Evolutionary conservation across 2,888 invertebrate genomes (phyloP).

Genomic region (Alcis repandata): DNA sequence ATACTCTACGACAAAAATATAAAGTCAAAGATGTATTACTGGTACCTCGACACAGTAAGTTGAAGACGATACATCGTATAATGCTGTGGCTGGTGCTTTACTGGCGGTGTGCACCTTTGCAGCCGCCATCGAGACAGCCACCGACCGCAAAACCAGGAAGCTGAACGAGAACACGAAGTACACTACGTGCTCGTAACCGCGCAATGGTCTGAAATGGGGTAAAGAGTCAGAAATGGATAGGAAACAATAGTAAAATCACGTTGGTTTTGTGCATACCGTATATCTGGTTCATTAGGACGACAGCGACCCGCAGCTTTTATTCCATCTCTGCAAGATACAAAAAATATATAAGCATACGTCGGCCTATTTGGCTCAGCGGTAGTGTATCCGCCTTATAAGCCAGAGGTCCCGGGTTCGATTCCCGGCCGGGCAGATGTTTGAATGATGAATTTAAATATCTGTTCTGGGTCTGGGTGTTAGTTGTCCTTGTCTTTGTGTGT

Average conservation of each 20-base stretch:
- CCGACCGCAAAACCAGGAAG: constrained; percentile 86
- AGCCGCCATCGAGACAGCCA: constrained; percentile 86
- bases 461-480: too few species aligned
- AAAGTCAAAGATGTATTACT: constrained; percentile 8
- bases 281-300: constrained; percentile 40
- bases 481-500: too few species aligned
- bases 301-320: constrained; percentile 58
- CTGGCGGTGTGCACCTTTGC: constrained; percentile 86
- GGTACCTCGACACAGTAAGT: constrained; percentile 88
- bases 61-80: constrained; percentile 87
- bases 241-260: background rate
- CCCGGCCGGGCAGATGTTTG: too few species aligned
- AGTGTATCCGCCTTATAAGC: too few species aligned
- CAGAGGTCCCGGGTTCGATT: too few species aligned
- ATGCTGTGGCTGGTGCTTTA: constrained; percentile 77
- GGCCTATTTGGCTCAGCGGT: too few species aligned
- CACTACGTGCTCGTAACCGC: constrained; percentile 82
- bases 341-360: too few species aligned
- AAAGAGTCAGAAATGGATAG: constrained; percentile 13
- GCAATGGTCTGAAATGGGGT: constrained; percentile 57
- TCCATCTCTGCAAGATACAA: constrained; percentile 57
- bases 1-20: too few species aligned
- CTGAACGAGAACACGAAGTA: constrained; percentile 89
- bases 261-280: constrained; percentile 38
- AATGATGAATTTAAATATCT: too few species aligned